Conservation (phyloP, 2,113 vertebrate genomes). For the Sebastes schlegelii region DNA sequence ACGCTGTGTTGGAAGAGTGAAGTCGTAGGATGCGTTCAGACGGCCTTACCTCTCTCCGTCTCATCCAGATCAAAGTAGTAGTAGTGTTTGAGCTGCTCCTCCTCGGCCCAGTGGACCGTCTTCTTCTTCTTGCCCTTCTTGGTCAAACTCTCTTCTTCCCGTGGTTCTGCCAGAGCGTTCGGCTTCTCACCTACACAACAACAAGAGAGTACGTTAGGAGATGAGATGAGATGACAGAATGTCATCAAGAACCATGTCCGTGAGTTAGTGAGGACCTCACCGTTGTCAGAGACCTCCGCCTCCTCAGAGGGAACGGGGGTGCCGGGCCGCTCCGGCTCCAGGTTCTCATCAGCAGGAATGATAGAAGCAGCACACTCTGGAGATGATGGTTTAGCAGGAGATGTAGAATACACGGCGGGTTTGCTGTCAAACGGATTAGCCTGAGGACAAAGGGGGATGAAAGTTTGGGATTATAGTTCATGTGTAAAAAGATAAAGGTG, state of each 20-base stretch:
- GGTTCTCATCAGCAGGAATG: constrained; percentile 78
- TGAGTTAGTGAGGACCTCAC: constrained; percentile 64
- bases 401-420: constrained; percentile 76
- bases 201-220: background rate
- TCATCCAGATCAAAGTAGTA: constrained; percentile 97
- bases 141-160: constrained; percentile 86
- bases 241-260: background rate
- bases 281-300: constrained; percentile 86
- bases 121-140: constrained; percentile 95
- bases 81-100: constrained; percentile 91
- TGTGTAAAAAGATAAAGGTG: background rate
- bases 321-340: constrained; percentile 90
- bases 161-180: constrained; percentile 82
- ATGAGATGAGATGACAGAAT: background rate
- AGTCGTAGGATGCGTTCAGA: background rate
- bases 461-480: no score
- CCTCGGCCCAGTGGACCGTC: constrained; percentile 93
- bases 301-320: constrained; percentile 92
- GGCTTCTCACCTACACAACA: constrained; percentile 78
- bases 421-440: constrained; percentile 91
- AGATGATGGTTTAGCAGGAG: constrained; percentile 87
- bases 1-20: background rate
- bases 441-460: constrained; percentile 69
- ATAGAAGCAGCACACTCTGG: constrained; percentile 84
- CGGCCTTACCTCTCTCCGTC: constrained; percentile 89